Evolutionary conservation across 2,888 invertebrate genomes (phyloP), one percentile per base, ranked within the genome.

Genomic region (Tetrapedia diversipes): DNA sequence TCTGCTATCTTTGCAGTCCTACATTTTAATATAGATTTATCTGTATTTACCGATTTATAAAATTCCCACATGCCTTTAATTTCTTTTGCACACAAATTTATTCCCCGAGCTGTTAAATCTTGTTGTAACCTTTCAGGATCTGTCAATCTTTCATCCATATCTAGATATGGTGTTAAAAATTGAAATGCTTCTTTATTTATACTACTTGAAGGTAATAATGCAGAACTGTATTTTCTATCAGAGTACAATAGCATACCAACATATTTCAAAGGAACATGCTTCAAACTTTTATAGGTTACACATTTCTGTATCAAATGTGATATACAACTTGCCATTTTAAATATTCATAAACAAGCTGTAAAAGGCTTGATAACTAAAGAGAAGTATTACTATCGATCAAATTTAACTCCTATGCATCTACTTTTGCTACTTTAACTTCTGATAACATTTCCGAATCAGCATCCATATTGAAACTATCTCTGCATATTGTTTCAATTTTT

Each of bases 141-240:
- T 59, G 92, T 86, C 16, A 95, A 92, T 71, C 92, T 92, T 64
- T 93, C 92, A 24, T 94, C 93, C 82, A 95, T 94, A 88, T 97
- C 95, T 82, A 96, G 90, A 85, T 94, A 93, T 1, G 97, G 97
- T 22, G 93, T 93, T 27, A 97, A 89, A 74, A 94, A 94, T 3
- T 94, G 93, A 93, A 94, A 96, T 63, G 93, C 94, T 82, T 95
- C 94, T 19, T 94, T 94, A 1, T 96, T 96, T 90, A 95, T 95
- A 74, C 94, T 94, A 14, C 95, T 95, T 70, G 95, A 94, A 78
- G 96, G 93, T 87, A 94, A 95, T 39, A 96, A 88, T 47, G 95
- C 94, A 22, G 96, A 95, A 76, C 72, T 74, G 37, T 87, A 86
- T 11, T 61, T 57, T 47, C 60, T 71, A 2, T n/a, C n/a, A n/a